phyloP scores from a whole-genome alignment of 1,140 invertebrate genomes.

The Hypothenemus hampei region DNA sequence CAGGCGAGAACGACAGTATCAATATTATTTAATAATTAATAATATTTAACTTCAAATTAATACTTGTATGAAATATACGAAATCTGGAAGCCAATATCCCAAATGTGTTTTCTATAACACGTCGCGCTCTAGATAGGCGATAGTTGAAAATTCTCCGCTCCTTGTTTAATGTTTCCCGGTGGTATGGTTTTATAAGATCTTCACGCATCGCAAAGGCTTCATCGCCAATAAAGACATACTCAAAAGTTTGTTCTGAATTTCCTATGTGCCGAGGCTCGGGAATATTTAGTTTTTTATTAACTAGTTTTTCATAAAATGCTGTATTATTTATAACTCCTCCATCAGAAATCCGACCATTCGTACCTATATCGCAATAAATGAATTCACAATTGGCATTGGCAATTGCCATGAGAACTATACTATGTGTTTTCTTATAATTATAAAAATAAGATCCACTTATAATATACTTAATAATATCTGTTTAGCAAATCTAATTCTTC shows the following conservation, averaged over 20 bases:
- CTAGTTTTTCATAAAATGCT: slow-evolving; percentile 1
- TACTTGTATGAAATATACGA: slow-evolving; percentile 11
- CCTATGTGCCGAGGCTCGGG: not conserved
- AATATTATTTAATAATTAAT: slow-evolving; percentile 14
- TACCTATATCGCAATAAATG: too few species aligned
- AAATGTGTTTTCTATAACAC: slow-evolving; percentile 19
- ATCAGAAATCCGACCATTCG: slow-evolving; percentile 3
- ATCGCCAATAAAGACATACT: slow-evolving; percentile 15
- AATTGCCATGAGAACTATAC: too few species aligned
- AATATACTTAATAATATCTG: too few species aligned
- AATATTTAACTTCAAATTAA: slow-evolving; percentile 14
- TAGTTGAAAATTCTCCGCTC: slow-evolving; percentile 13
- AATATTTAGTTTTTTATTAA: slow-evolving; percentile 9
- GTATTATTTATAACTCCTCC: slow-evolving; percentile 6
- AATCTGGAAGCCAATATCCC: slow-evolving; percentile 16
- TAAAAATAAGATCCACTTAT: too few species aligned
- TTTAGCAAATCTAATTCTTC: too few species aligned
- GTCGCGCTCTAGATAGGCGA: slow-evolving; percentile 10
- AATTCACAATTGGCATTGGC: too few species aligned
- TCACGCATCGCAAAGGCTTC: slow-evolving; percentile 15
- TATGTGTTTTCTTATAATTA: too few species aligned
- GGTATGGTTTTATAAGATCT: slow-evolving; percentile 12
- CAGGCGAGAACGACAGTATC: slow-evolving; percentile 10
- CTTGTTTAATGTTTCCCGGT: slow-evolving; percentile 1
- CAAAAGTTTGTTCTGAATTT: slow-evolving; percentile 37